phyloP scores from a whole-genome alignment of 2,888 invertebrate species.

The Acronicta aceris region DNA sequence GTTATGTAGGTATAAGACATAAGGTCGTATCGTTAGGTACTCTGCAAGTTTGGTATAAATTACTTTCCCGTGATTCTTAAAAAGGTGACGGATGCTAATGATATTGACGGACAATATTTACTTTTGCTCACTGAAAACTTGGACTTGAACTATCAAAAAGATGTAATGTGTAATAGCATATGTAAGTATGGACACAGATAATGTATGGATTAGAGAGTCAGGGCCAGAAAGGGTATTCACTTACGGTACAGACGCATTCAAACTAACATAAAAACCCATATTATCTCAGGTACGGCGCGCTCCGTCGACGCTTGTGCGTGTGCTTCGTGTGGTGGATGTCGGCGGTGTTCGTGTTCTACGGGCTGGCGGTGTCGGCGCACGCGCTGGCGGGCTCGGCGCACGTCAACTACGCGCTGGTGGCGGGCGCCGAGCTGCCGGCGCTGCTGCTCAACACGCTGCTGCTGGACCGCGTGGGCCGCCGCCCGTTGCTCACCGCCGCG shows the following conservation, averaged over 20 bases:
- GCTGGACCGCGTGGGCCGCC: slow-evolving; percentile 79
- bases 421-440: slow-evolving; percentile 81
- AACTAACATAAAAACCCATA: background rate
- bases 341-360: slow-evolving; percentile 85
- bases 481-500: slow-evolving; percentile 80
- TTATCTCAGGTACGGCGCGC: slow-evolving; percentile 70
- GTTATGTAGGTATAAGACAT: slow-evolving; percentile 12
- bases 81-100: slow-evolving; percentile 1
- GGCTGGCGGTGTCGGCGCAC: slow-evolving; percentile 81
- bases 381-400: slow-evolving; percentile 77
- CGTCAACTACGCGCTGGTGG: slow-evolving; percentile 79
- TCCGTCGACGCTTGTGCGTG: slow-evolving; percentile 78
- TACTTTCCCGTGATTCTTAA: slow-evolving; percentile 4
- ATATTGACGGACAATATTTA: too few species aligned
- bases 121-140: too few species aligned
- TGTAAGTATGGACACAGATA: too few species aligned
- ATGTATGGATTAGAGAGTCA: too few species aligned
- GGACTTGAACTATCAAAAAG: too few species aligned
- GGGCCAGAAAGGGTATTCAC: too few species aligned
- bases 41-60: background rate
- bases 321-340: slow-evolving; percentile 84
- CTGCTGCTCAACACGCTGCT: slow-evolving; percentile 79
- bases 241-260: too few species aligned
- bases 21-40: background rate
- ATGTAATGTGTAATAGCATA: too few species aligned